phyloP scores from a whole-genome alignment of 1,140 invertebrate genomes.

The Leptopilina clavipes region DNA sequence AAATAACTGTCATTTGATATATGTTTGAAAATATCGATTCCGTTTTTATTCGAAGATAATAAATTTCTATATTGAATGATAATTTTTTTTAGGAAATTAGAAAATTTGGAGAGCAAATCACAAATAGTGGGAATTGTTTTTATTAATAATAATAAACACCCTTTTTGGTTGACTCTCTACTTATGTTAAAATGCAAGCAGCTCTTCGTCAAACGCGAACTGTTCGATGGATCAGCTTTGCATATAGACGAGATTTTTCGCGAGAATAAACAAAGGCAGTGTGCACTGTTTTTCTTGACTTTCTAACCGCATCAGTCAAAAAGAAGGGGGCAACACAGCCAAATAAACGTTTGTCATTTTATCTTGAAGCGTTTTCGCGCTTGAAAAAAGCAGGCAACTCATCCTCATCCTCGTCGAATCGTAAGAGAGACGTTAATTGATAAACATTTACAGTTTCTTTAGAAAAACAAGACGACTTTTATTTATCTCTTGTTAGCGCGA shows the following conservation, averaged over 20 bases:
- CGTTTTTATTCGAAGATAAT: too few relatives aligned
- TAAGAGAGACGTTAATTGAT: constrained; percentile 34
- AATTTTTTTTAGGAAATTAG: too few relatives aligned
- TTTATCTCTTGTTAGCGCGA: constrained; percentile 2
- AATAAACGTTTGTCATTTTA: constrained; percentile 32
- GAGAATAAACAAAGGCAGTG: constrained; percentile 43
- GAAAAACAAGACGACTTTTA: constrained; percentile 1
- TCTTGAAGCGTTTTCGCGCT: background rate
- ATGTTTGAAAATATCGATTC: too few relatives aligned
- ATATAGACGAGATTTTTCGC: constrained; percentile 52
- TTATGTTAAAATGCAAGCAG: constrained; percentile 20
- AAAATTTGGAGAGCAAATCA: background rate
- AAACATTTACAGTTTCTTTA: constrained; percentile 25
- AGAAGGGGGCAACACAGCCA: constrained; percentile 29
- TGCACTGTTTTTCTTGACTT: constrained; percentile 37
- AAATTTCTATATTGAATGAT: too few relatives aligned
- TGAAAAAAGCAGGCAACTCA: background rate
- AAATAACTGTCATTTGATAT: too few relatives aligned
- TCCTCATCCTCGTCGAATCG: constrained; percentile 17
- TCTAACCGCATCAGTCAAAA: background rate
- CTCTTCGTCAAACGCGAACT: constrained; percentile 30
- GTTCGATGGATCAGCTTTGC: constrained; percentile 40
- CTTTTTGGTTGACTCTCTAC: background rate
- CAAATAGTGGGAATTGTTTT: constrained; percentile 43
- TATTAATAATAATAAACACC: constrained; percentile 41